These are phyloP conservation scores for Dryadula phaetusa DNA, from an alignment of 2,888 invertebrate genomes.

Conservation along the genomic window DNA sequence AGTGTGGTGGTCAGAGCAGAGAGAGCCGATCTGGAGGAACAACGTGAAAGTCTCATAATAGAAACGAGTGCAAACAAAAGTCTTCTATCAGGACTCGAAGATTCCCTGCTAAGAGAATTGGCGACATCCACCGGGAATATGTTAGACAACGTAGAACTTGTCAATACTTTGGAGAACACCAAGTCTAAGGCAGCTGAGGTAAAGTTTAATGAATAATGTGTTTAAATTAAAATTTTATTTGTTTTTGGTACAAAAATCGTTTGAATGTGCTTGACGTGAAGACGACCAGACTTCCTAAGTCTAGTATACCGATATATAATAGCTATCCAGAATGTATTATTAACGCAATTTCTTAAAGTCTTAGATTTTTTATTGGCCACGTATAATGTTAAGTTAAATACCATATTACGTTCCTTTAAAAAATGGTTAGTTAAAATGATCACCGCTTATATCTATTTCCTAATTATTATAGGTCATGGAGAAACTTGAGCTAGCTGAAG, in stretches of 20 bases:
- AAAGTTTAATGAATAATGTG: conserved; percentile 26
- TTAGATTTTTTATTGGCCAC: too few relatives aligned
- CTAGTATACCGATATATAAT: too few relatives aligned
- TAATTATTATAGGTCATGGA: conserved; percentile 83
- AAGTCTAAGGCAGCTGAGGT: conserved; percentile 94
- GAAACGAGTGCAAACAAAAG: conserved; percentile 95
- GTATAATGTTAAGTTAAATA: too few relatives aligned
- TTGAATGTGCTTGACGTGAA: too few relatives aligned
- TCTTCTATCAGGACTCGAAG: conserved; percentile 92
- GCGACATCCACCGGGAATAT: conserved; percentile 95
- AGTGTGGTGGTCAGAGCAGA: conserved; percentile 95
- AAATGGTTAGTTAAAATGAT: too few relatives aligned
- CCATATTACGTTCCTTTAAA: too few relatives aligned
- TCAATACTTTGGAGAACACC: conserved; percentile 94
- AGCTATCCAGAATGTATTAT: too few relatives aligned
- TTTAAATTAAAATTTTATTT: neutral
- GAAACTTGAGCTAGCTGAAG: conserved; percentile 90
- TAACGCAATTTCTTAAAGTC: too few relatives aligned
- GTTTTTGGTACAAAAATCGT: too few relatives aligned
- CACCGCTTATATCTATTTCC: neutral
- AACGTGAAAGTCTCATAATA: conserved; percentile 91
- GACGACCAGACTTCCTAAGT: neutral
- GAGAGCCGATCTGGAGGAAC: conserved; percentile 93
- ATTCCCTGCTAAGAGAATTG: conserved; percentile 92
- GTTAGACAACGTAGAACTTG: conserved; percentile 95